Base-by-base conservation (phyloP, 2,888 invertebrate species). In the Sinopyrophorus schimmeli region DNA sequence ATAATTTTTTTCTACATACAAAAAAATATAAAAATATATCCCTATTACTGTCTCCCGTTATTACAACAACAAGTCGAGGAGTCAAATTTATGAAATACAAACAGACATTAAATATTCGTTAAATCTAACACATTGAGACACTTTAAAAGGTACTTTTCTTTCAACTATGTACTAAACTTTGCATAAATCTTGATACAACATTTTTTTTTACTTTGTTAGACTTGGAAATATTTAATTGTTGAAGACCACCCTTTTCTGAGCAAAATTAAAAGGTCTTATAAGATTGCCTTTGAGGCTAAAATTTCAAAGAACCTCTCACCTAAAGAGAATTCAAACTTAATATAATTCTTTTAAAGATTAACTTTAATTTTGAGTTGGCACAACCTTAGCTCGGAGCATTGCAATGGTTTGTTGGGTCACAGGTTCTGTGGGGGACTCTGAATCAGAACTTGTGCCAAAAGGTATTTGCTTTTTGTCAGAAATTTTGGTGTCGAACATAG, bases 341-440 rank as follows among this genome's bases (percentile, higher is more conserved):
- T n/a, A n/a, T n/a, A n/a, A n/a, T n/a, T n/a, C n/a, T n/a, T n/a
- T n/a, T n/a, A n/a, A n/a, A n/a, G n/a, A n/a, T n/a, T 37, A 37
- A 37, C 37, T 26, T 38, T 47, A 52, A 42, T 52, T 35, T 18
- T 52, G 28, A 20, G 41, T 70, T 62, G 74, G 73, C 63, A 74
- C 71, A 42, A 74, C 72, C 60, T 71, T 71, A 30, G 73, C 73
- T 43, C 75, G 65, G 48, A 75, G 64, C 64, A 69, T 65, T 26
- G 70, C 68, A 34, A 75, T 71, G 7, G 75, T 74, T 58, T 74
- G 74, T 58, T 74, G 74, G 48, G 71, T 74, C 9, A 74, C 72
- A 1, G 78, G 78, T 57, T 78, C 78, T 6, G 78, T 77, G 2
- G 78, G 78, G 3, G 77, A 77, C 60, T 77, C 77, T 2, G 77